Evolutionary conservation across 2,113 vertebrate genomes (phyloP).

Genomic region (Amblyopsis rosae): DNA sequence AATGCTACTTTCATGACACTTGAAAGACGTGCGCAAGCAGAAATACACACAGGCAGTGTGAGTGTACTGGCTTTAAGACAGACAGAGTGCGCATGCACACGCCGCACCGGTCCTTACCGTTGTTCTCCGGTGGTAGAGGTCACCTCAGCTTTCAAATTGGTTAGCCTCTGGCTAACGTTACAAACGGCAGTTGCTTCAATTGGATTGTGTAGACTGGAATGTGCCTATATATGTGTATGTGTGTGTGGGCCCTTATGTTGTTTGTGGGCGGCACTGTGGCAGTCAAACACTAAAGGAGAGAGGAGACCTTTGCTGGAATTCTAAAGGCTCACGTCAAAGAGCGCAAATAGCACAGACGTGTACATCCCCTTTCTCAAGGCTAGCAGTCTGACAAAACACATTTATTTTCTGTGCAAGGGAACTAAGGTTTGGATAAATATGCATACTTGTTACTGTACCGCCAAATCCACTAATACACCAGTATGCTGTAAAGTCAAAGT

Average conservation of each 20-base stretch:
- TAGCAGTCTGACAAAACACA: conserved; percentile 1
- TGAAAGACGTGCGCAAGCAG: conserved; percentile 44
- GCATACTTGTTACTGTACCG: neutral
- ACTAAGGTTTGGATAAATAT: neutral
- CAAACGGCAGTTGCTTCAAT: conserved; percentile 26
- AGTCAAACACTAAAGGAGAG: conserved; percentile 13
- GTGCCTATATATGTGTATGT: neutral
- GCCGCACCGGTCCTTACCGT: neutral
- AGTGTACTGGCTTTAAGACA: conserved; percentile 5
- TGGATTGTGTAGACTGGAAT: conserved; percentile 27
- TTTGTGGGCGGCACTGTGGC: neutral
- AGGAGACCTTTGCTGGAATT: neutral
- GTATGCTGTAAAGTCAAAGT: no score
- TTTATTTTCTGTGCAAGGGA: conserved; percentile 16
- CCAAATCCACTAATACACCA: conserved; percentile 6
- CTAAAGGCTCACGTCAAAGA: no score
- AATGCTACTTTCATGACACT: conserved; percentile 31
- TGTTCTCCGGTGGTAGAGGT: conserved; percentile 33
- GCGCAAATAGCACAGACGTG: no score
- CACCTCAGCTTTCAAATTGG: conserved; percentile 41
- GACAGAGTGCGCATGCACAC: conserved; percentile 4
- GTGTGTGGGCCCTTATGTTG: neutral
- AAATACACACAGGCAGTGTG: conserved; percentile 2
- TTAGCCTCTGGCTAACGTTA: conserved; percentile 33
- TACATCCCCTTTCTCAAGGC: neutral